Evolutionary conservation across 2,113 vertebrate species (phyloP), one percentile per base, ranked within the genome.

Genomic region (Pelecanoides urinatrix): DNA sequence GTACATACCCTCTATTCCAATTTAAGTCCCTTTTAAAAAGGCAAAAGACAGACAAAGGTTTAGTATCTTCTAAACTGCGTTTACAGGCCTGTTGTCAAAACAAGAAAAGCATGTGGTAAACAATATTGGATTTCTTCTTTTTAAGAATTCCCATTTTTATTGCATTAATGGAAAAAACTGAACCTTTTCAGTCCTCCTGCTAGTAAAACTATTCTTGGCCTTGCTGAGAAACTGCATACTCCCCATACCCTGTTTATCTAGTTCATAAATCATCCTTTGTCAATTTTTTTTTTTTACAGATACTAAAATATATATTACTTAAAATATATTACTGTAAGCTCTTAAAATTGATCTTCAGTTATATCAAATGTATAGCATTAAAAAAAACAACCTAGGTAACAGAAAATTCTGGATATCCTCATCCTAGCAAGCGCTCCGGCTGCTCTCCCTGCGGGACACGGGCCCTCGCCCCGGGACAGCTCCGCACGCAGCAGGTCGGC

Each of bases 291-390:
- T 96, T 97, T 95, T 90, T 91, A 95, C 96, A 95, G 79, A 94
- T 98, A 98, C 97, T 97, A 98, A 98, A 98, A 98, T 98, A 98
- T 98, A 98, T 98, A 98, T 98, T 98, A 98, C 86, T 98, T 98
- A 97, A 98, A 98, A 98, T 98, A 98, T 98, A 98, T 98, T 98
- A 98, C 96, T 98, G 98, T 98, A 97, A 98, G 97, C 97, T 98
- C 97, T 97, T 92, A 92, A 93, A 90, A 97, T 95, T 90, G 96
- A 97, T 97, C 96, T 97, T 98, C 97, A 93, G 70, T 94, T 89
- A 55, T 96, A 98, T 97, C 97, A 97, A 98, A 98, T 75, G 96
- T 68, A 84, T 97, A 98, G 97, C 96, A 88, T 96, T 96, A 94
- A 96, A 95, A 96, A 96, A 97, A 87, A 15, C 62, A 8, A 14